Conservation (phyloP, 2,113 vertebrate genomes). For the Origma solitaria region DNA sequence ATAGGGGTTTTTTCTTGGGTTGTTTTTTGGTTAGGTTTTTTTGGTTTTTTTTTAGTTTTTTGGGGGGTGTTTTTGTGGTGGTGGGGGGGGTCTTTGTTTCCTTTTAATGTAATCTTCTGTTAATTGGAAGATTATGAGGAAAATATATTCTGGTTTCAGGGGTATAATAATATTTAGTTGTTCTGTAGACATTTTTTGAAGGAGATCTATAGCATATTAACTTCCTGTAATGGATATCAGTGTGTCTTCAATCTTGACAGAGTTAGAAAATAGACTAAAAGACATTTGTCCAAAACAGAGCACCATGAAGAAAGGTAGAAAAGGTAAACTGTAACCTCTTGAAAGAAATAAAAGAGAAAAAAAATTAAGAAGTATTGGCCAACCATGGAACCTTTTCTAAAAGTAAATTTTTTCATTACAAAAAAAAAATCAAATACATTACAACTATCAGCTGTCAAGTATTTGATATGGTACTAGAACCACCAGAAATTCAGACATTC, state of each 20-base stretch:
- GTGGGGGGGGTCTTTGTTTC: rapidly evolving
- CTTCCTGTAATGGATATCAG: not conserved
- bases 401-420: not conserved
- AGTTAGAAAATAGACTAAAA: not conserved
- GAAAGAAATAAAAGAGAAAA: not conserved
- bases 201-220: not conserved
- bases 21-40: rapidly evolving
- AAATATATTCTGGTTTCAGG: not conserved
- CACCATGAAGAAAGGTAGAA: not conserved
- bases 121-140: not conserved
- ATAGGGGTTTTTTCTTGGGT: rapidly evolving
- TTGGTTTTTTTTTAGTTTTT: not conserved
- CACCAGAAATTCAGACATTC: not conserved
- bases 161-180: not conserved
- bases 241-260: not conserved
- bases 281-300: not conserved
- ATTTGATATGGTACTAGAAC: not conserved
- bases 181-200: not conserved
- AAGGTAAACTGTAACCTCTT: not conserved
- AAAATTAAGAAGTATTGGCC: not conserved
- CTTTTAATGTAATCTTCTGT: not conserved
- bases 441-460: not conserved
- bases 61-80: no score
- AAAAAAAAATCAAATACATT: not conserved
- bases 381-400: not conserved